Evolutionary conservation across 2,797 vertebrate genomes (phyloP).

Genomic region (Otolemur crassicaudatus): DNA sequence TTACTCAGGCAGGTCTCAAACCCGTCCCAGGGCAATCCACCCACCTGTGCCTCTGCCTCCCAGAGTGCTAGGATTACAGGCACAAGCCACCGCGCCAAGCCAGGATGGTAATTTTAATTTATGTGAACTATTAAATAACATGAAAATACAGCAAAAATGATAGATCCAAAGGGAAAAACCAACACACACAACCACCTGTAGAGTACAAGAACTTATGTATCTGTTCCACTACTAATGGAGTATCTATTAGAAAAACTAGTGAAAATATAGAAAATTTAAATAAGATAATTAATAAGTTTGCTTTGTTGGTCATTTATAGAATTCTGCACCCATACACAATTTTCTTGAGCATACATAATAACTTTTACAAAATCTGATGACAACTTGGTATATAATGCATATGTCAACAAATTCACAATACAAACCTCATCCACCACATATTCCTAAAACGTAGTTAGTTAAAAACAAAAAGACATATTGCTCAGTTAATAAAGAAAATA

Average conservation of each 20-base stretch:
- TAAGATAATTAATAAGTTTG: not conserved
- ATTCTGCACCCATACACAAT: not conserved
- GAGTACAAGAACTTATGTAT: not conserved
- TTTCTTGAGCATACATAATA: not conserved
- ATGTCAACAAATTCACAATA: not conserved
- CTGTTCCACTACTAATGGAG: not conserved
- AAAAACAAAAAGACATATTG: not conserved
- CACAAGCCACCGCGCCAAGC: too few relatives aligned
- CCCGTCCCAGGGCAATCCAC: too few relatives aligned
- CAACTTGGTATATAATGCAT: not conserved
- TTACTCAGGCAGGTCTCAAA: too few relatives aligned
- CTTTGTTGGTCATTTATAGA: not conserved
- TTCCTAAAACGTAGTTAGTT: not conserved
- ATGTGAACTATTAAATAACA: not conserved
- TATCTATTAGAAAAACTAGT: not conserved
- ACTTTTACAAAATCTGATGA: slow-evolving; percentile 4
- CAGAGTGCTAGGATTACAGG: too few relatives aligned
- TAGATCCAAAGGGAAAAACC: not conserved
- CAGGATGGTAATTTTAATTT: not conserved
- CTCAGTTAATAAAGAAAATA: not conserved
- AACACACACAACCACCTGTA: not conserved
- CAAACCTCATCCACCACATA: not conserved
- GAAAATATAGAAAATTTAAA: not conserved
- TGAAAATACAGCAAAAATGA: not conserved
- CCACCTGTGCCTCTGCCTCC: too few relatives aligned